Evolutionary conservation across 2,113 vertebrate species (phyloP), one percentile per base, ranked within the genome.

Genomic region (Bombycilla garrulus): DNA sequence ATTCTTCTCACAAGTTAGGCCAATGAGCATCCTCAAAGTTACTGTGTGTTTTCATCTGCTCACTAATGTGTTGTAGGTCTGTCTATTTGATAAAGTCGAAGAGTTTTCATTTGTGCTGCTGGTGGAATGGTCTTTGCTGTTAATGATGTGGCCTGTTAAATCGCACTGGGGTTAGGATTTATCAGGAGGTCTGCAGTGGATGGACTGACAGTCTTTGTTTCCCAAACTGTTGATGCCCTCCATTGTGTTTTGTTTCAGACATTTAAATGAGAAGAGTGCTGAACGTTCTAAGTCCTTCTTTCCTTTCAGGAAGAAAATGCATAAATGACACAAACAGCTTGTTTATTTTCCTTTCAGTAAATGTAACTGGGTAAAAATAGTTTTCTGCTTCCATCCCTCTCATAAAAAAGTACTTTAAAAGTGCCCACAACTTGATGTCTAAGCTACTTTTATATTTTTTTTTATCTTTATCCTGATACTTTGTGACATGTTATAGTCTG

Each of bases 201-300:
- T 91, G 60, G 82, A 78, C 65, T 61, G 64, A 54, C 61, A 83
- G 90, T 70, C 62, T 96, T 97, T 97, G 94, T 96, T 96, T 93
- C 84, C 57, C 82, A 60, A 84, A 92, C 65, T 70, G 91, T 96
- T 96, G 80, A 93, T 93, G 81, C 60, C 86, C 95, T 95, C 88
- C n/a, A 92, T 92, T 97, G 92, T 96, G 61, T 86, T 94, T 86
- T 84, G 80, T 90, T 93, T 79, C 86, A 92, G 91, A 94, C 80
- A 69, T 95, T 96, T 93, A 90, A 96, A 94, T 91, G 90, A 97
- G 97, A 97, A 85, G 77, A 88, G 51, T 94, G 93, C 95, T 96
- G 97, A 97, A 96, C 87, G 81, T 97, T 97, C 95, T 20, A 90
- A 96, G 87, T 94, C 45, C 40, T 45, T 88, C 84, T 91, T 86